A percentile compares a stretch with the other conserved stretches of the same genome.
Evolutionary conservation across 2,113 vertebrate species (phyloP).

Genomic region (Proterorhinus semilunaris): DNA sequence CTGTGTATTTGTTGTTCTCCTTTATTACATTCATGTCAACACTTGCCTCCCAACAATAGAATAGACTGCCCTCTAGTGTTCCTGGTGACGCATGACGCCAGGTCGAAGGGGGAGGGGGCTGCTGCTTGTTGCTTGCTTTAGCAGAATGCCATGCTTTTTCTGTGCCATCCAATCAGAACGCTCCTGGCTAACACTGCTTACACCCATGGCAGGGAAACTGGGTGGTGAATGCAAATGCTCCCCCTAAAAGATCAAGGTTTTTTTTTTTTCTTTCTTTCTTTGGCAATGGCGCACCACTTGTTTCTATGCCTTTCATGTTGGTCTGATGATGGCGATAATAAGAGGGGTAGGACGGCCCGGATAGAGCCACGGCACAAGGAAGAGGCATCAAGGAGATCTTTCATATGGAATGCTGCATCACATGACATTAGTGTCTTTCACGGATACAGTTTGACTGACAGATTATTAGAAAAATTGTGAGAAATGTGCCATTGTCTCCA

Average conservation of each 20-base stretch:
- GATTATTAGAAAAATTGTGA: constrained; percentile 55
- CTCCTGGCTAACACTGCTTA: constrained; percentile 46
- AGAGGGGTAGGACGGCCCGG: constrained; percentile 54
- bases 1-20: constrained; percentile 13
- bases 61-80: constrained; percentile 79
- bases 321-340: constrained; percentile 66
- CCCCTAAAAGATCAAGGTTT: constrained; percentile 63
- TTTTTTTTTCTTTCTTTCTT: constrained; percentile 34
- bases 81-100: constrained; percentile 44
- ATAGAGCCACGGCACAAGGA: constrained; percentile 42
- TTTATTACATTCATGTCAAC: constrained; percentile 24
- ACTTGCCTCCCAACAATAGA: constrained; percentile 52
- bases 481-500: constrained; percentile 53
- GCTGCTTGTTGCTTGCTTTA: constrained; percentile 52
- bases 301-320: constrained; percentile 64
- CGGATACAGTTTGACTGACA: constrained; percentile 53
- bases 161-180: constrained; percentile 61
- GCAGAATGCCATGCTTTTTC: constrained; percentile 49
- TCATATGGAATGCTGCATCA: constrained; percentile 61
- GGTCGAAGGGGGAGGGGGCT: constrained; percentile 7
- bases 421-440: constrained; percentile 61
- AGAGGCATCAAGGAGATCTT: constrained; percentile 52
- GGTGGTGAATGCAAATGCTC: constrained; percentile 68
- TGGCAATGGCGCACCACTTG: constrained; percentile 55
- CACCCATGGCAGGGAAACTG: constrained; percentile 46